A percentile compares a stretch with the other conserved stretches of the same genome.
Conservation (phyloP, 2,888 invertebrate species). For the Pycnomerus fuliginosus region DNA sequence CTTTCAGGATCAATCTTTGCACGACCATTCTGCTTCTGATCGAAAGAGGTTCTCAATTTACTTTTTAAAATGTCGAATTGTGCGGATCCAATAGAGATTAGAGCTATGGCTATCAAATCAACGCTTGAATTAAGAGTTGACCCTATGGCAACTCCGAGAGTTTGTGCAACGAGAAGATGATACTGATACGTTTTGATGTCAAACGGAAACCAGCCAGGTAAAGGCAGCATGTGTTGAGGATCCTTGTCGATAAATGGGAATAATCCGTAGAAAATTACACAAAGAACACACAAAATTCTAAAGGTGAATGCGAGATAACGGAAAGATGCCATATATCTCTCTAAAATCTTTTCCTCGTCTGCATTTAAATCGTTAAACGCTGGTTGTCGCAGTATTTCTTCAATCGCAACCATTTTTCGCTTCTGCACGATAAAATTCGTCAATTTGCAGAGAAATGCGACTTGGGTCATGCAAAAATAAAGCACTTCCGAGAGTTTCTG, state of each 20-base stretch:
- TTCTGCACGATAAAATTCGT: slow-evolving; percentile 3
- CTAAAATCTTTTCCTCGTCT: slow-evolving; percentile 1
- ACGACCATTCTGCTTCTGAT: neutral
- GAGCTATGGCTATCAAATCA: slow-evolving; percentile 9
- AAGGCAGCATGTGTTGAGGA: slow-evolving; percentile 6
- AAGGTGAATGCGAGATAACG: neutral
- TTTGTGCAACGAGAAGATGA: slow-evolving; percentile 8
- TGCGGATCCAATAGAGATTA: slow-evolving; percentile 9
- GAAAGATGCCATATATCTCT: neutral
- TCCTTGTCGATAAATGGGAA: neutral
- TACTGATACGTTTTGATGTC: slow-evolving; percentile 6
- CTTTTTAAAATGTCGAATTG: slow-evolving; percentile 9
- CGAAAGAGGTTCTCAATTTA: slow-evolving; percentile 6
- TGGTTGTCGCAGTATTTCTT: neutral
- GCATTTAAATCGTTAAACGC: neutral
- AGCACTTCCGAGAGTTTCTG: slow-evolving; percentile 2
- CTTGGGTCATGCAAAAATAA: slow-evolving; percentile 4
- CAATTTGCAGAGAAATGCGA: slow-evolving; percentile 10
- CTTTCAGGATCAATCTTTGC: neutral
- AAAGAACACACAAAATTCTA: neutral
- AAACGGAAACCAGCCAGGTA: slow-evolving; percentile 15
- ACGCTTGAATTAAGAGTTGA: slow-evolving; percentile 11
- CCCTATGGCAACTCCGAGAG: slow-evolving; percentile 3
- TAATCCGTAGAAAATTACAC: neutral
- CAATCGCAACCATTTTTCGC: neutral